Base-by-base conservation (phyloP, 2,888 invertebrate genomes). In the Bruchidius siliquastri region DNA sequence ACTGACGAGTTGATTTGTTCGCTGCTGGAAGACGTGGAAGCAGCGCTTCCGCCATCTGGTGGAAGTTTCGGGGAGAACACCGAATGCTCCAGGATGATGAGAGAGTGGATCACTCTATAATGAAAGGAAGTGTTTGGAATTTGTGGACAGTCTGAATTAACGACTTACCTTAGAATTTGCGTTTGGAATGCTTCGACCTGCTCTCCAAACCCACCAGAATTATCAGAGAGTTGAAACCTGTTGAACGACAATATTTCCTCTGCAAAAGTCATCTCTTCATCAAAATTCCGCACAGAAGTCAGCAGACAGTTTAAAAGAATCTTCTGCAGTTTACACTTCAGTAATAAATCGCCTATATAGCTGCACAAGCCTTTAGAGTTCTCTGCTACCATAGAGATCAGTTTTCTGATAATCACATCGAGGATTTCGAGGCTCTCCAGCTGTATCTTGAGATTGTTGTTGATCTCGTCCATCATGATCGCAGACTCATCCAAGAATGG, bases 271-370 rank as follows among this genome's bases (percentile, higher is more conserved):
- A 88, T 87, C 68, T 87, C 87, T 32, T 88, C 88, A 76, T 89
- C 88, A 85, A 89, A 89, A 78, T 89, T 90, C 81, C 92, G 88
- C 0, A 95, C 93, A 21, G 93, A 93, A 2, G 95, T 93, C 71
- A 95, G 89, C 21, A 95, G 87, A 83, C 94, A 94, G 84, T 95
- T 95, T 71, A 96, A 88, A 70, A 94, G 89, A 22, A 94, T 92
- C 84, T 95, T 95, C 85, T 96, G 96, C 71, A 96, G 88, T 86
- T 95, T 95, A 82, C 94, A 94, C 77, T 93, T 91, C 2, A 90
- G 88, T 82, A 95, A 87, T 79, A 92, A 86, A 85, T 94, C 94
- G 20, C 91, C 91, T 76, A 94, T 92, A 83, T 93, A 96, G 80
- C 91, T 92, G 18, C 93, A 91, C 82, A 95, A 91, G 0, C 93